Conservation (phyloP, 2,888 invertebrate genomes). For the Junonia oenone region DNA sequence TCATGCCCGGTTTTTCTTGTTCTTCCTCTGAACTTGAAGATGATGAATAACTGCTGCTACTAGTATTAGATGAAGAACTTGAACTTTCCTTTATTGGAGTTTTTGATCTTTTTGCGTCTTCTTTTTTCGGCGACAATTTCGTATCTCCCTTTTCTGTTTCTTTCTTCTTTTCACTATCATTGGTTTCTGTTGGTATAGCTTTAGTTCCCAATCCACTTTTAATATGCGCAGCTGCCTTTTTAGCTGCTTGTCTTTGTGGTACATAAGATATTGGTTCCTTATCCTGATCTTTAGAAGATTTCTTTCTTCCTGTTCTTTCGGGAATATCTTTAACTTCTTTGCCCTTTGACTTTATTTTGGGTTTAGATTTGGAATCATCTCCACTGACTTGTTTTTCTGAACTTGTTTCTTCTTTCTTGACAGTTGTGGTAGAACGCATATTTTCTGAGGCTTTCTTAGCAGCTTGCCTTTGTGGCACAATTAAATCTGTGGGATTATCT, state of each 20-base stretch:
- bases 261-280: constrained; percentile 89
- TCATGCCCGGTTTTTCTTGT: constrained; percentile 58
- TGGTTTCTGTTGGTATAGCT: constrained; percentile 57
- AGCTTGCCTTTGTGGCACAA: constrained; percentile 93
- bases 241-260: constrained; percentile 93
- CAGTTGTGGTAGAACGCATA: constrained; percentile 84
- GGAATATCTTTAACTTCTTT: constrained; percentile 65
- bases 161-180: constrained; percentile 60
- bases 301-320: constrained; percentile 69
- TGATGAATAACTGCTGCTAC: constrained; percentile 78
- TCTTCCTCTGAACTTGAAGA: constrained; percentile 82
- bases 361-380: constrained; percentile 57
- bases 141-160: constrained; percentile 53
- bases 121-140: constrained; percentile 67
- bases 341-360: constrained; percentile 65
- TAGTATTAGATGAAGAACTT: constrained; percentile 75
- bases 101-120: constrained; percentile 56
- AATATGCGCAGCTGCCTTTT: constrained; percentile 94
- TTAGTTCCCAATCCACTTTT: constrained; percentile 86
- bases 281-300: constrained; percentile 77
- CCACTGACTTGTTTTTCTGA: constrained; percentile 52
- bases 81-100: constrained; percentile 59
- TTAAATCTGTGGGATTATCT: constrained; percentile 87
- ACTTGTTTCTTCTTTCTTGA: constrained; percentile 60
- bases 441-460: constrained; percentile 95